A percentile compares a stretch with the other conserved stretches of the same genome.
These are phyloP conservation scores for Drosophila obscura DNA, from an alignment of 1,140 invertebrate species.

Conservation along the genomic window DNA sequence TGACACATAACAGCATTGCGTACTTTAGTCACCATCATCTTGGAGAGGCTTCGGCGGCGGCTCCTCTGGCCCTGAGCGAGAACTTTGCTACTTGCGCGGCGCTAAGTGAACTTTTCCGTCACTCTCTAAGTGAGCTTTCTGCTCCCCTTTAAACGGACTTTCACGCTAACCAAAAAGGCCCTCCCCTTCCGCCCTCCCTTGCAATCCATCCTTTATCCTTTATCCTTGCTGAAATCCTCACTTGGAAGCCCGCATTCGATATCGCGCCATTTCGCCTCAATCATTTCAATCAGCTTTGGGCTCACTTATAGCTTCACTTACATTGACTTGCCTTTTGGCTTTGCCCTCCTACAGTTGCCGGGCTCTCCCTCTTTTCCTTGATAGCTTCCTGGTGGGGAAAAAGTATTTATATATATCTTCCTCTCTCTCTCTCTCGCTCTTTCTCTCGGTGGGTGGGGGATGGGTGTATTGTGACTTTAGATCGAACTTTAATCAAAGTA, in stretches of 20 bases:
- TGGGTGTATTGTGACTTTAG: constrained; percentile 62
- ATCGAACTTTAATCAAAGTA: constrained; percentile 81
- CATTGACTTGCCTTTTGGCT: constrained; percentile 79
- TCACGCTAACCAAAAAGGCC: too few species aligned
- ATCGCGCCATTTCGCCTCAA: constrained; percentile 78
- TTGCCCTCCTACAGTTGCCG: constrained; percentile 2
- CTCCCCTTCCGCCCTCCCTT: not conserved
- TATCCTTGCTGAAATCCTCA: not conserved
- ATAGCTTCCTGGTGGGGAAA: constrained; percentile 30
- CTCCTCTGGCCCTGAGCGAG: too few species aligned
- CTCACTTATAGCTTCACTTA: constrained; percentile 73
- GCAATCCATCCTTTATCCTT: not conserved
- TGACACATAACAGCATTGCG: constrained; percentile 66
- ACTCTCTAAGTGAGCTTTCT: too few species aligned
- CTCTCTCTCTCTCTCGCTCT: not conserved
- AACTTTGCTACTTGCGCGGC: constrained; percentile 1
- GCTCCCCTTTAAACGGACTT: too few species aligned
- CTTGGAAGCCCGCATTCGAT: constrained; percentile 44
- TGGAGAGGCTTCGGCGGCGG: constrained; percentile 22
- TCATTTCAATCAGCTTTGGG: constrained; percentile 79
- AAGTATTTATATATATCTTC: constrained; percentile 64
- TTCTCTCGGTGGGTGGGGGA: constrained; percentile 9
- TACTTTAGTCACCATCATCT: constrained; percentile 44
- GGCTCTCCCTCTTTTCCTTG: not conserved
- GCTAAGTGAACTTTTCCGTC: too few species aligned